phyloP scores from a whole-genome alignment of 2,888 invertebrate species.

The Saturnia pavonia region DNA sequence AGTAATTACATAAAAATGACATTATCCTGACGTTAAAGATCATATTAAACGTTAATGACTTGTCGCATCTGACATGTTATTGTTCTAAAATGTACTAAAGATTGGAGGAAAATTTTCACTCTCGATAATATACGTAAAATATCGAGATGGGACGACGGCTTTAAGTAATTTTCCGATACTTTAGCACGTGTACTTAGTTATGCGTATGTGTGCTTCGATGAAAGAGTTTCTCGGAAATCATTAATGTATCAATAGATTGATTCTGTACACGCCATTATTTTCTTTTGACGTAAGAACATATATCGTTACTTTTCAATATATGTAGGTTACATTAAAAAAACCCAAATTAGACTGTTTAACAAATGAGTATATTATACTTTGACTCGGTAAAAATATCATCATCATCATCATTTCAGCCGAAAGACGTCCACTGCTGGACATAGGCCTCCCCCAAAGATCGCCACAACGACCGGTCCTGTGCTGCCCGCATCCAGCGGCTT shows the following conservation, averaged over 20 bases:
- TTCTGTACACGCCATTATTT: neutral
- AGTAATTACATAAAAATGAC: too few species aligned
- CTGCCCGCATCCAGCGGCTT: too few species aligned
- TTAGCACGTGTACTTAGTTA: constrained; percentile 9
- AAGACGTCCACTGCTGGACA: too few species aligned
- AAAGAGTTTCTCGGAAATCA: constrained; percentile 14
- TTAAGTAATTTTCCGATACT: constrained; percentile 61
- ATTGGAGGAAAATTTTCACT: constrained; percentile 53
- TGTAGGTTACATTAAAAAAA: neutral
- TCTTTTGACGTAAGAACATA: neutral
- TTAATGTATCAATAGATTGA: constrained; percentile 8
- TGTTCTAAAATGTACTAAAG: constrained; percentile 14
- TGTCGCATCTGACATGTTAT: constrained; percentile 16
- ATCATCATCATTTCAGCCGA: too few species aligned
- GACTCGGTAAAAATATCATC: too few species aligned
- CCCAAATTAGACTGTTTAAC: neutral
- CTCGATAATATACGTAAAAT: constrained; percentile 51
- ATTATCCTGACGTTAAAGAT: too few species aligned
- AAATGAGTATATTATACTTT: neutral
- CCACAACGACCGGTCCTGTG: too few species aligned
- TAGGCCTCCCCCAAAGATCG: too few species aligned
- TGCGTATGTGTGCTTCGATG: neutral
- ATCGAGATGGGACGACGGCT: constrained; percentile 47
- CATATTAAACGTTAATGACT: constrained; percentile 12
- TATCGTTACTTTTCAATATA: neutral